Conservation (phyloP, 1,140 invertebrate species). For the Paramacrobiotus metropolitanus region DNA sequence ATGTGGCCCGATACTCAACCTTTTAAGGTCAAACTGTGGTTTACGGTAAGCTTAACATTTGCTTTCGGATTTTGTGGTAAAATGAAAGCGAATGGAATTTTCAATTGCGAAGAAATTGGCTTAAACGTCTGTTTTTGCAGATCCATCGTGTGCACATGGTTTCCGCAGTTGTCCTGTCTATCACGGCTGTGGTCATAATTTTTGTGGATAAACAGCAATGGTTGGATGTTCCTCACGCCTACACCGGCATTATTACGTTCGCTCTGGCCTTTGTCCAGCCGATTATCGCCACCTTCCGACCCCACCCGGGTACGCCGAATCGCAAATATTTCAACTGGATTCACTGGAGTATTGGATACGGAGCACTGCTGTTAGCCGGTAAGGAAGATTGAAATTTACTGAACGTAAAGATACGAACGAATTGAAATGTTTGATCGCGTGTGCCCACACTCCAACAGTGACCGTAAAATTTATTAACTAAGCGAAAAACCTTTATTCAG, state of each 20-base stretch:
- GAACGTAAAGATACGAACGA: not conserved
- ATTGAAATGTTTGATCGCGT: no score
- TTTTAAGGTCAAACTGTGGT: conserved; percentile 77
- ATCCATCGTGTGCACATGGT: conserved; percentile 63
- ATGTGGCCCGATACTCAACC: conserved; percentile 57
- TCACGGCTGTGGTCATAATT: conserved; percentile 52
- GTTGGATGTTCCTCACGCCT: conserved; percentile 47
- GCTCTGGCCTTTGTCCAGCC: conserved; percentile 64
- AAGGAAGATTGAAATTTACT: conserved; percentile 21
- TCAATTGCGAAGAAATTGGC: not conserved
- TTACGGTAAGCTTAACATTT: conserved; percentile 24
- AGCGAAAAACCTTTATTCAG: not conserved
- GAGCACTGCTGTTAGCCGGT: conserved; percentile 70
- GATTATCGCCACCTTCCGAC: conserved; percentile 59
- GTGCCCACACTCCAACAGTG: no score
- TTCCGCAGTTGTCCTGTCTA: conserved; percentile 48
- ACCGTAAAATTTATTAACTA: no score
- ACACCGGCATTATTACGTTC: conserved; percentile 45
- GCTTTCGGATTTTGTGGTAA: conserved; percentile 10
- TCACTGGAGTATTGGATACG: conserved; percentile 74
- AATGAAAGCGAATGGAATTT: not conserved
- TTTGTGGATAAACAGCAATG: conserved; percentile 33
- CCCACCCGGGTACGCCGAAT: conserved; percentile 50
- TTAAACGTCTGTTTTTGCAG: no score
- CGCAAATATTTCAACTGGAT: conserved; percentile 75